Percentiles rank a stretch among this genome's conserved stretches.
Evolutionary conservation across 2,888 invertebrate genomes (phyloP).

Genomic region (Rhopalosiphum nymphaeae): DNA sequence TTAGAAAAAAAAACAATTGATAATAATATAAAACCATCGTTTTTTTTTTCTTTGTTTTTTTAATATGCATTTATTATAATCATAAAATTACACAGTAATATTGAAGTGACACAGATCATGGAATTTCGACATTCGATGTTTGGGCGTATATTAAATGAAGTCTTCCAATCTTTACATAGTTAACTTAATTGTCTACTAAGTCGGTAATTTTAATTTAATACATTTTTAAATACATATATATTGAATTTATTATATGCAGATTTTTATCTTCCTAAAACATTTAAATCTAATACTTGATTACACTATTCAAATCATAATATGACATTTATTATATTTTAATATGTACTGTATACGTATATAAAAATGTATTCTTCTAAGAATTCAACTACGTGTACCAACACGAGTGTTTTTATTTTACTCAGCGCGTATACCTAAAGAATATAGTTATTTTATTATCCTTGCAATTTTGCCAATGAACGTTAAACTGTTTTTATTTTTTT

Average conservation of each 20-base stretch:
- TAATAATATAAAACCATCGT: too few species aligned
- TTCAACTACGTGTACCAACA: not conserved
- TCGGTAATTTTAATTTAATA: not conserved
- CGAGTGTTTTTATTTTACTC: not conserved
- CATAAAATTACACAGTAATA: not conserved
- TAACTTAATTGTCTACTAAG: not conserved
- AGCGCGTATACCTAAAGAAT: not conserved
- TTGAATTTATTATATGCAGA: not conserved
- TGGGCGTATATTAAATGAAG: not conserved
- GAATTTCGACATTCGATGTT: not conserved
- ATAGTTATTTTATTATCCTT: not conserved
- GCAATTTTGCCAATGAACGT: conserved; percentile 27
- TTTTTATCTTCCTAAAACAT: not conserved
- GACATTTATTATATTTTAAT: not conserved
- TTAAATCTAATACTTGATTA: not conserved
- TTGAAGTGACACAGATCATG: not conserved
- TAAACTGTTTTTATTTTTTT: not conserved
- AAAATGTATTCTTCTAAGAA: not conserved
- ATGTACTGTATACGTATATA: not conserved
- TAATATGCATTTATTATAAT: not conserved
- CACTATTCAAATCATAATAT: not conserved
- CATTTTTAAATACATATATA: not conserved
- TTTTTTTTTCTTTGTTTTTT: not conserved
- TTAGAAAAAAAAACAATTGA: not conserved
- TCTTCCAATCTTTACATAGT: not conserved